A percentile compares a stretch with the other conserved stretches of the same genome.
Evolutionary conservation across 1,140 invertebrate genomes (phyloP).

Genomic region (Heliconius hermathena): DNA sequence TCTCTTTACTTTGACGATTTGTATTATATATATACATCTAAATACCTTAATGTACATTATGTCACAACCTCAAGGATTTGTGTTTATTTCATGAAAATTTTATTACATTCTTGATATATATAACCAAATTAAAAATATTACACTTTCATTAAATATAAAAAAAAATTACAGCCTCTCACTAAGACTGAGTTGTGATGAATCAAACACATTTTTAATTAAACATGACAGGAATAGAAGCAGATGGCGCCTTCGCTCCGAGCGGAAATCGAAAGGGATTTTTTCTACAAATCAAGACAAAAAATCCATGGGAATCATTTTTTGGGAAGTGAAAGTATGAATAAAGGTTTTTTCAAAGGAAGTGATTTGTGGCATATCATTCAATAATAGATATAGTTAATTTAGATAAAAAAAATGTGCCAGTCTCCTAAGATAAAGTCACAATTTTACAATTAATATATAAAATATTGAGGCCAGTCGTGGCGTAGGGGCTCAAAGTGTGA

Average conservation of each 20-base stretch:
- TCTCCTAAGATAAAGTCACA: too few species aligned
- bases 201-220: conserved; percentile 47
- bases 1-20: not conserved
- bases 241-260: conserved; percentile 65
- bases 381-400: not conserved
- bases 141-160: too few species aligned
- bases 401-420: not conserved
- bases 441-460: not conserved
- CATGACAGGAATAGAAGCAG: conserved; percentile 72
- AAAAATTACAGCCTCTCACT: not conserved
- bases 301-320: conserved; percentile 61
- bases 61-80: too few species aligned
- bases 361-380: not conserved
- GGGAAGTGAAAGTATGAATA: conserved; percentile 63
- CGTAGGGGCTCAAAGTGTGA: too few species aligned
- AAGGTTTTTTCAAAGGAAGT: not conserved
- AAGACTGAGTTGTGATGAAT: not conserved
- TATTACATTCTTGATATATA: too few species aligned
- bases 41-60: too few species aligned
- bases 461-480: too few species aligned
- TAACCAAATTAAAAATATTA: too few species aligned
- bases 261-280: conserved; percentile 79
- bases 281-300: conserved; percentile 61
- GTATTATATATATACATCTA: too few species aligned
- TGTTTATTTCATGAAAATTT: too few species aligned